Conservation (phyloP, 2,797 vertebrate species). For the Delichon dasypus region DNA sequence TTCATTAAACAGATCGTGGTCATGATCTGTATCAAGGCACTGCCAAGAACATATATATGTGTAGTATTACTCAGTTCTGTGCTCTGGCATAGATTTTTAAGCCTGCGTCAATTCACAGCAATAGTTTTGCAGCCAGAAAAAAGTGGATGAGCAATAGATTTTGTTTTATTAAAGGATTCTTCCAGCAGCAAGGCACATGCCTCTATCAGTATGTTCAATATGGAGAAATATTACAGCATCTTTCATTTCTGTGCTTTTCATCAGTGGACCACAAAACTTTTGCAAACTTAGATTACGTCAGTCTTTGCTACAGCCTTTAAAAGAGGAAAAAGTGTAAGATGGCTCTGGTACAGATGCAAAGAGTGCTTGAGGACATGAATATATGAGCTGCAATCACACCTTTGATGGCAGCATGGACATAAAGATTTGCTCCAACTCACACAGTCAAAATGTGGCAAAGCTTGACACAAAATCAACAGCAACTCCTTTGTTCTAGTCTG, state of each 20-base stretch:
- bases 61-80: constrained; percentile 42
- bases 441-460: constrained; percentile 19
- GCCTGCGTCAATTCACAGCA: constrained; percentile 55
- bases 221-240: background rate
- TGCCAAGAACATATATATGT: constrained; percentile 16
- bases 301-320: background rate
- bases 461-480: constrained; percentile 33
- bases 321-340: background rate
- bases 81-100: constrained; percentile 57
- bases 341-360: constrained; percentile 7
- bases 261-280: constrained; percentile 17
- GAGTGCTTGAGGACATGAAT: background rate
- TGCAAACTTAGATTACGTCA: background rate
- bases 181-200: background rate
- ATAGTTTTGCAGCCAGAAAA: constrained; percentile 12
- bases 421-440: constrained; percentile 19
- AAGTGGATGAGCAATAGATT: background rate
- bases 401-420: constrained; percentile 39
- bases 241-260: constrained; percentile 1
- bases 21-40: constrained; percentile 14
- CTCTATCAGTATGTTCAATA: background rate
- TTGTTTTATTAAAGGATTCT: constrained; percentile 35
- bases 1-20: background rate
- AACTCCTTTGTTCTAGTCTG: constrained; percentile 43
- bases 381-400: constrained; percentile 54